phyloP scores from a whole-genome alignment of 2,113 vertebrate species.

The Speoplatyrhinus poulsoni region DNA sequence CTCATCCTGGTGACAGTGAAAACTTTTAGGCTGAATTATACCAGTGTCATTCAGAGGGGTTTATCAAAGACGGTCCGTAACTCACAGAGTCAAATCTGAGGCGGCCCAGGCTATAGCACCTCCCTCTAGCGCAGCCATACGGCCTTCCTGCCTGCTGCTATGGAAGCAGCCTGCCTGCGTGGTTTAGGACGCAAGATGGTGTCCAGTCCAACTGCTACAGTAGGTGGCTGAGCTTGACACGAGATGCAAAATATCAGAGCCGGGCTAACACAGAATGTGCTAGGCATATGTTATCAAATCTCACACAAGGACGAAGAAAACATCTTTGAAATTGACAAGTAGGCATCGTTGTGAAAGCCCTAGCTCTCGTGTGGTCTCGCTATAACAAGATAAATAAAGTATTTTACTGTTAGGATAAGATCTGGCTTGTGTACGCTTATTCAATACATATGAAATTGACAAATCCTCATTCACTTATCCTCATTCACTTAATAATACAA shows the following conservation, averaged over 20 bases:
- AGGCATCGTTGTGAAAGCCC: too few relatives aligned
- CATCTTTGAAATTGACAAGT: too few relatives aligned
- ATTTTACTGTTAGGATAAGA: too few relatives aligned
- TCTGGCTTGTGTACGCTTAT: too few relatives aligned
- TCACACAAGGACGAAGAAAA: too few relatives aligned
- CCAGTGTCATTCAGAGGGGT: slow-evolving; percentile 72
- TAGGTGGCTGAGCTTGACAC: slow-evolving; percentile 13
- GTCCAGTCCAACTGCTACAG: slow-evolving; percentile 33
- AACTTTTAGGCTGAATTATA: slow-evolving; percentile 81
- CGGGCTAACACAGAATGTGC: not conserved
- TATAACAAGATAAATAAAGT: too few relatives aligned
- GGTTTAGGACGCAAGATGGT: slow-evolving; percentile 65
- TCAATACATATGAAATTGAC: too few relatives aligned
- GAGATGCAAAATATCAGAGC: slow-evolving; percentile 10
- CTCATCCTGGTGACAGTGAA: slow-evolving; percentile 77
- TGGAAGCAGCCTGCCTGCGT: slow-evolving; percentile 43
- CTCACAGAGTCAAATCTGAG: slow-evolving; percentile 69
- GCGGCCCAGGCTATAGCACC: slow-evolving; percentile 18
- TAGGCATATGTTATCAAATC: too few relatives aligned
- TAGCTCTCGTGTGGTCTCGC: too few relatives aligned
- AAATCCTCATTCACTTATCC: not conserved
- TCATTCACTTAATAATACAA: not conserved
- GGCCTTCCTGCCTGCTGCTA: slow-evolving; percentile 45
- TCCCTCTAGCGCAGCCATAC: slow-evolving; percentile 35
- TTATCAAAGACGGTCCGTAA: slow-evolving; percentile 79